Evolutionary conservation across 2,113 vertebrate genomes (phyloP).

Genomic region (Phrynocephalus versicolor): DNA sequence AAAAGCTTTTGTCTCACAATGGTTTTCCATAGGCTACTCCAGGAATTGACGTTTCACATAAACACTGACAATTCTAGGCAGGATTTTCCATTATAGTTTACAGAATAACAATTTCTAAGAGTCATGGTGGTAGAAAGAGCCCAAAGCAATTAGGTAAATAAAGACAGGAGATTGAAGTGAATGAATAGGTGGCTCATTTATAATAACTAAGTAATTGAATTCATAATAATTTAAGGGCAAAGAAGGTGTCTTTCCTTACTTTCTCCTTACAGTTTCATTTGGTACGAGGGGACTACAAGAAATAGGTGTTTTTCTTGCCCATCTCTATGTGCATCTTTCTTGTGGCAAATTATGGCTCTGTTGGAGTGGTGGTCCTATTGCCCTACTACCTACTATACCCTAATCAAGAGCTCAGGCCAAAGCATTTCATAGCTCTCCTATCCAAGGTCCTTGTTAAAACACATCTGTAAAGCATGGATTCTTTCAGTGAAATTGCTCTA

Average conservation of each 20-base stretch:
- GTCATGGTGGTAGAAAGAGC: neutral
- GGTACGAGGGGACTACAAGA: neutral
- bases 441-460: neutral
- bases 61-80: neutral
- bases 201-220: neutral
- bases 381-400: too few relatives aligned
- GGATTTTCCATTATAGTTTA: neutral
- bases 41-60: neutral
- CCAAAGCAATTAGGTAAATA: neutral
- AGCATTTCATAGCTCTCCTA: neutral
- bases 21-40: neutral
- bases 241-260: neutral
- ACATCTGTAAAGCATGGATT: neutral
- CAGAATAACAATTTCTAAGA: neutral
- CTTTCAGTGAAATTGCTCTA: neutral
- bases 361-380: too few relatives aligned
- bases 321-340: neutral
- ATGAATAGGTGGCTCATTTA: neutral
- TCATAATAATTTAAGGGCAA: neutral
- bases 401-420: neutral
- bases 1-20: neutral
- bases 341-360: too few relatives aligned
- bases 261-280: too few relatives aligned
- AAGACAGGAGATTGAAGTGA: neutral
- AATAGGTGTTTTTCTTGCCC: neutral